These are phyloP conservation scores for Serinus canaria DNA, from an alignment of 2,113 vertebrate genomes.

Conservation along the genomic window DNA sequence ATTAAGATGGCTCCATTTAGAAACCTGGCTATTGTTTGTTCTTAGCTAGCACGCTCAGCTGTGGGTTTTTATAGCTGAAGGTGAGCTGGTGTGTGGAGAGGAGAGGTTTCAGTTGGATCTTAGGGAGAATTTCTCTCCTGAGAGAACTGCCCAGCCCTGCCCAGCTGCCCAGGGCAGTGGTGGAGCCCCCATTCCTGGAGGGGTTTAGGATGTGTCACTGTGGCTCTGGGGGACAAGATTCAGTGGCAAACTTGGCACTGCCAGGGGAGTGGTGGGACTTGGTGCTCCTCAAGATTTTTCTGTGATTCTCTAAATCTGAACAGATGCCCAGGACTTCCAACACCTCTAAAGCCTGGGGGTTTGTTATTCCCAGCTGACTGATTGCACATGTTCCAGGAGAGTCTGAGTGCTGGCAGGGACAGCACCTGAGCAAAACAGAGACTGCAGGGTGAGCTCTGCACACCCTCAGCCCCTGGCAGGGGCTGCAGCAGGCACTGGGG, in stretches of 20 bases:
- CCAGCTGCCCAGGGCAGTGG: background rate
- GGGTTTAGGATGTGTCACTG: accelerated
- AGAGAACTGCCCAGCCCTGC: background rate
- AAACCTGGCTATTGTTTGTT: background rate
- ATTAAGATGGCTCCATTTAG: background rate
- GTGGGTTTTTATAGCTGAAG: background rate
- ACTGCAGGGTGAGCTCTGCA: background rate
- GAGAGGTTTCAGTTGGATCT: background rate
- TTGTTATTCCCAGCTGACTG: background rate
- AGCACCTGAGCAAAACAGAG: background rate
- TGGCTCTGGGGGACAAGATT: background rate
- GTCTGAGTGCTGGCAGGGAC: background rate
- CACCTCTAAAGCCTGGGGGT: background rate
- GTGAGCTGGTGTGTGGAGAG: background rate
- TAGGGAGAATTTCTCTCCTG: background rate
- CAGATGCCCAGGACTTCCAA: background rate
- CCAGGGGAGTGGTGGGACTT: background rate
- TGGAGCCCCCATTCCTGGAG: background rate
- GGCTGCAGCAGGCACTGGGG: background rate
- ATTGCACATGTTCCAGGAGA: background rate
- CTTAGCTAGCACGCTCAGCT: background rate
- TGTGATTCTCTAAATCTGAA: background rate
- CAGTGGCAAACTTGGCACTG: too few species aligned
- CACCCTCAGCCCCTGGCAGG: background rate
- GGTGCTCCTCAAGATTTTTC: accelerated